These are phyloP conservation scores for Nothobranchius furzeri DNA, from an alignment of 2,113 vertebrate species.

Conservation along the genomic window DNA sequence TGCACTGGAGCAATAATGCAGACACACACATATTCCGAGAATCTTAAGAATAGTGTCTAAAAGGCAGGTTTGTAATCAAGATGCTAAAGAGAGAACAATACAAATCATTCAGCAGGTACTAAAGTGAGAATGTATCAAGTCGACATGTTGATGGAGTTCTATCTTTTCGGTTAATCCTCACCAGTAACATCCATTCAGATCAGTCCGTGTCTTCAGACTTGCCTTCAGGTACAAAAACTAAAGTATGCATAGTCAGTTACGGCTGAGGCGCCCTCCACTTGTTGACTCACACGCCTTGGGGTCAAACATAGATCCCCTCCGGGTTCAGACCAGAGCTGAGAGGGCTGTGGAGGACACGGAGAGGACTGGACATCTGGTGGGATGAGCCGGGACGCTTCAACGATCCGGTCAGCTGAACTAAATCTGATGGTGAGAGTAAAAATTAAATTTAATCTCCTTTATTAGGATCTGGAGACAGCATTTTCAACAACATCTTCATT, in stretches of 20 bases:
- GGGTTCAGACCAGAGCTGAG: slow-evolving; percentile 92
- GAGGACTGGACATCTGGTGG: slow-evolving; percentile 85
- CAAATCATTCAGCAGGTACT: slow-evolving; percentile 63
- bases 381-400: slow-evolving; percentile 88
- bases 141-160: slow-evolving; percentile 21
- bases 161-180: not conserved
- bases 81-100: slow-evolving; percentile 44
- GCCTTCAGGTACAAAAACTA: slow-evolving; percentile 15
- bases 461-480: too few relatives aligned
- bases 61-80: slow-evolving; percentile 61
- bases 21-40: slow-evolving; percentile 52
- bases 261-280: slow-evolving; percentile 51
- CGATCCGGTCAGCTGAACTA: slow-evolving; percentile 85
- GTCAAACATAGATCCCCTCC: slow-evolving; percentile 96
- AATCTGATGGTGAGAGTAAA: slow-evolving; percentile 68
- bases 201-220: not conserved
- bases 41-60: slow-evolving; percentile 47
- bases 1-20: slow-evolving; percentile 31
- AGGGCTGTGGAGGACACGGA: slow-evolving; percentile 90
- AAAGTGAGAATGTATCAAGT: slow-evolving; percentile 44
- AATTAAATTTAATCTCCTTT: not conserved
- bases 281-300: slow-evolving; percentile 33
- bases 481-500: too few relatives aligned
- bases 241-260: slow-evolving; percentile 63
- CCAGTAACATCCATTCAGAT: slow-evolving; percentile 16